Base-by-base conservation (phyloP, 2,113 vertebrate species). In the Serinus canaria region DNA sequence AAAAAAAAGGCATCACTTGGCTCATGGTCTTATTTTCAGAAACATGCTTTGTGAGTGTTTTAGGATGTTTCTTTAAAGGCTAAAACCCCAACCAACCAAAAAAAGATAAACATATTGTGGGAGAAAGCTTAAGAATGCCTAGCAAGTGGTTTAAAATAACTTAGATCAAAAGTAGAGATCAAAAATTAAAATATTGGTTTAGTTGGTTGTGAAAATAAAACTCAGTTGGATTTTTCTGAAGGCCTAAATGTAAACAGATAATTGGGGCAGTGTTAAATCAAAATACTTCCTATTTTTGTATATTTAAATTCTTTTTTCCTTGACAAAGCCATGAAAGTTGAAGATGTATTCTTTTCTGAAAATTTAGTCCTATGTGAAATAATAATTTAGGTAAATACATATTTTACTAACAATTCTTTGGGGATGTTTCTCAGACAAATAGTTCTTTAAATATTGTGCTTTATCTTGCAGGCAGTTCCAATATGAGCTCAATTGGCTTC, bases 331-430 rank as follows among this genome's bases (percentile, higher is more conserved):
- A 23, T 62, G 59, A 72, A 93, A 94, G 17, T 8, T 49, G 83
- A 90, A 94, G 89, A 67, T 11, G 2, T 91, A 60, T 12, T 59
- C 53, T 90, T 89, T 75, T 58, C 60, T 89, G 94, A 79, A 52
- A 46, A 33, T 89, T 76, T 83, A 94, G 58, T 94, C 35, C 33
- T 39, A 18, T 21, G 0, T 39, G 33, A 56, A 83, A 87, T 33
- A 91, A 55, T 90, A 90, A 68, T 25, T 83, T 70, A 46, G 12
- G 58, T 86, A 43, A 89, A 74, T 75, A 50, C 30, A n/a, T 73
- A 46, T n/a, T 96, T 91, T 74, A 47, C 8, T 69, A 74, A 41
- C 52, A 91, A 78, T 95, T 96, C 87, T 88, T 89, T 74, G 68
- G 74, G 83, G 59, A 77, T 66, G 33, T 81, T 96, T 70, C 80